Conservation (phyloP, 2,888 invertebrate species). For the Epirrita christyi region DNA sequence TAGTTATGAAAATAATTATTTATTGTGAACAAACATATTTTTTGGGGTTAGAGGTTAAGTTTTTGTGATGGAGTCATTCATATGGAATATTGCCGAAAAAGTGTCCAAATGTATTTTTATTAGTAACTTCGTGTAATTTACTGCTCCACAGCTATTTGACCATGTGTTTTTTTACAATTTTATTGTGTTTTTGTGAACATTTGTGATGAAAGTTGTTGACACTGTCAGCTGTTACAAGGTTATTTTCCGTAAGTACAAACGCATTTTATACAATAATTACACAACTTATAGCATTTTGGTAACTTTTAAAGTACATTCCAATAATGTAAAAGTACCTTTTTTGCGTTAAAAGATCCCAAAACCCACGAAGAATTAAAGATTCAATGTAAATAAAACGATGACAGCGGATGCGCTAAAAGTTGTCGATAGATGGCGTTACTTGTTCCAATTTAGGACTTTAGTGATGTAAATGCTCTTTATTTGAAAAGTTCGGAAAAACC, state of each 20-base stretch:
- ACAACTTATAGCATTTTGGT: neutral
- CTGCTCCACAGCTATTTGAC: slow-evolving; percentile 36
- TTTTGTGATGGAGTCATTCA: slow-evolving; percentile 43
- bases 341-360: neutral
- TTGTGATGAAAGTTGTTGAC: slow-evolving; percentile 80
- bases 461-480: slow-evolving; percentile 9
- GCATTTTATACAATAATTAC: slow-evolving; percentile 36
- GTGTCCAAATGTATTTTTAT: slow-evolving; percentile 54
- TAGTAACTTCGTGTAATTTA: slow-evolving; percentile 44
- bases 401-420: slow-evolving; percentile 41
- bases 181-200: slow-evolving; percentile 75
- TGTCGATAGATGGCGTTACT: slow-evolving; percentile 62
- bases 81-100: slow-evolving; percentile 77
- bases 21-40: slow-evolving; percentile 21
- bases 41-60: slow-evolving; percentile 69
- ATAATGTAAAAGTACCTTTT: neutral
- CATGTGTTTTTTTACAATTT: slow-evolving; percentile 52
- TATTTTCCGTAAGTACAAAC: slow-evolving; percentile 53
- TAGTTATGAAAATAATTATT: neutral
- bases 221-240: slow-evolving; percentile 70
- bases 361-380: neutral
- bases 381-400: slow-evolving; percentile 35
- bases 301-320: neutral
- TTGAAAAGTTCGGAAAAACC: slow-evolving; percentile 5
- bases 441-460: slow-evolving; percentile 28